Evolutionary conservation across 30 jellyfish, hydroid and myxozoan species (phyloP), one percentile per base, ranked within the genome.

Genomic region (Sanderia malayensis): DNA sequence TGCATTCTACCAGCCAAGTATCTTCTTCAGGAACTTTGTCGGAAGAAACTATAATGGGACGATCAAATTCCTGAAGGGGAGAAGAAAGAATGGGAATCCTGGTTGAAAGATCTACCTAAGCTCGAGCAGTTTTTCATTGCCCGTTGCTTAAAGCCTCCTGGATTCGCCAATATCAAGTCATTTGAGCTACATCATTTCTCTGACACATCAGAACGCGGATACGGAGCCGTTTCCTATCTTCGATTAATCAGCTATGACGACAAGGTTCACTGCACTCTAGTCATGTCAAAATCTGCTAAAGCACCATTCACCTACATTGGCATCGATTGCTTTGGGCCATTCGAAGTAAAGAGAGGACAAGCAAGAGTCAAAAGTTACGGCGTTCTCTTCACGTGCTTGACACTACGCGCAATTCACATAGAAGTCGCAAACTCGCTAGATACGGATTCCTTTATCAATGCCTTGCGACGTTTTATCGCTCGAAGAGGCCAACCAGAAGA

Each of bases 241-340:
- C n/a, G n/a, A n/a, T n/a, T n/a, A n/a, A n/a, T n/a, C n/a, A 32
- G 11, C 22, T 25, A 44, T 28, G 41, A 34, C 75, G 75, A 41
- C 9, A 2, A 8, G 17, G 4, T n/a, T 62, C 17, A 76, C 64
- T 85, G 60, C 59, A 13, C 58, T 61, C 23, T 74, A 61, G 17
- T 74, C 85, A 10, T 6, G 9, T 4, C 13, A 19, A 8, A 9
- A 3, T 8, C 19, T 8, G 9, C 13, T 8, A 19, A 25, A 13
- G 23, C 83, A 11, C 85, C 87, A 41, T 61, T 74, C 45, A 9
- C 34, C 10, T 1, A 20, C 7, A 34, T 80, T 44, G 87, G 87
- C 17, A 74, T 34, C 15, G 87, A 74, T 31, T 61, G 10, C 71
- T 74, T 74, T 74, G 87, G 87, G 13, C 84, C 87, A 37, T 18